Conservation (phyloP, 2,888 invertebrate species). For the Belgica antarctica region DNA sequence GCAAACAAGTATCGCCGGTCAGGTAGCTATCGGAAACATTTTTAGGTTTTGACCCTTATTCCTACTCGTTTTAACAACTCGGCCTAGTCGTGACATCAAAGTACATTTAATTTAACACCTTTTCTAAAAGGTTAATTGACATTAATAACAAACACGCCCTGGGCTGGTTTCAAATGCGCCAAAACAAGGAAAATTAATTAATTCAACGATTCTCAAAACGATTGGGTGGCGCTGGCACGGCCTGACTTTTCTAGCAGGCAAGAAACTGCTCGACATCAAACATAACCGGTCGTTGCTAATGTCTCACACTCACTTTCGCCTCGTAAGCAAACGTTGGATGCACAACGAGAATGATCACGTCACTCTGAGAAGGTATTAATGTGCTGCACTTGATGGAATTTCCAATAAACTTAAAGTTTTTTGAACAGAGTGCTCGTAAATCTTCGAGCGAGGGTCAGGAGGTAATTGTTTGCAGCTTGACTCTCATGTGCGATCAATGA, state of each 20-base stretch:
- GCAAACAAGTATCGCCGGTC: background rate
- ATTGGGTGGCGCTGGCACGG: background rate
- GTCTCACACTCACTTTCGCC: constrained; percentile 16
- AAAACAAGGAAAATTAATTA: constrained; percentile 17
- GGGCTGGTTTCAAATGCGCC: background rate
- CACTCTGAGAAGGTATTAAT: background rate
- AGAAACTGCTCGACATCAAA: background rate
- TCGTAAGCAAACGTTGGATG: background rate
- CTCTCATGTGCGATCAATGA: no score
- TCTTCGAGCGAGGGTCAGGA: constrained; percentile 22
- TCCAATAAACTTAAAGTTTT: background rate
- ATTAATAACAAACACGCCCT: background rate
- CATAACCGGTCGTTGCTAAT: constrained; percentile 13
- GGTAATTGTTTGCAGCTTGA: no score
- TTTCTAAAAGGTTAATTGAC: no score
- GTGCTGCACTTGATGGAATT: constrained; percentile 9
- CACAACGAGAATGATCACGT: background rate
- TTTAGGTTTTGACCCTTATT: no score
- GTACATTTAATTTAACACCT: no score
- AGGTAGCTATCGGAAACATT: no score
- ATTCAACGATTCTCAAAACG: background rate
- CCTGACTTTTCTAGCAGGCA: background rate
- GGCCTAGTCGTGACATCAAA: background rate
- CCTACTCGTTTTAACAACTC: background rate
- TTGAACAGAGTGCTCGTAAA: background rate